Conservation (phyloP, 1,140 invertebrate species). For the Riptortus pedestris region DNA sequence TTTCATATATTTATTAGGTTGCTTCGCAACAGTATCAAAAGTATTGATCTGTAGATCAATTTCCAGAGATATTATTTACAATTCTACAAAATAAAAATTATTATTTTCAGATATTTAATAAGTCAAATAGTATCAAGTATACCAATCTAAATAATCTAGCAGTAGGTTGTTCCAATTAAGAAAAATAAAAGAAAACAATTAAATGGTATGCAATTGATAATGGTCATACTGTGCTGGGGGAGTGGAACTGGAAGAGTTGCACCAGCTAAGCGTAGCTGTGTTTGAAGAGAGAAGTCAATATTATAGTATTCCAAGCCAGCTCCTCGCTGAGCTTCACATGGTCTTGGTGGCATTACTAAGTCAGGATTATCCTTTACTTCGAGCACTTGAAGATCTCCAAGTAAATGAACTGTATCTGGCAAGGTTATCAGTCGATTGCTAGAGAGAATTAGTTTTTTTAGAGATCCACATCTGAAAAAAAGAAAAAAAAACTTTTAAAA, state of each 20-base stretch:
- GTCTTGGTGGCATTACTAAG: constrained; percentile 95
- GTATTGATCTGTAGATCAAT: no score
- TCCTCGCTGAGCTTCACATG: constrained; percentile 62
- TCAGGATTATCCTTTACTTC: constrained; percentile 91
- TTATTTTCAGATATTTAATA: no score
- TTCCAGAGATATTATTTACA: no score
- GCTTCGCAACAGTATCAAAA: no score
- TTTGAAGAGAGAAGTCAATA: constrained; percentile 95
- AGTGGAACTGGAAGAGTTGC: constrained; percentile 67
- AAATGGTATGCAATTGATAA: no score
- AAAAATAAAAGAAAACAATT: no score
- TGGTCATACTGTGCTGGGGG: constrained; percentile 49
- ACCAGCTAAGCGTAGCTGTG: constrained; percentile 84
- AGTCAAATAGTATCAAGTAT: no score
- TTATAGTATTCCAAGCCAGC: constrained; percentile 93
- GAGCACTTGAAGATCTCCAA: constrained; percentile 79
- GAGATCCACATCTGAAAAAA: constrained; percentile 73
- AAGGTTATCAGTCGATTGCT: constrained; percentile 90
- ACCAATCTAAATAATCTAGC: no score
- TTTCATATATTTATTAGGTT: no score
- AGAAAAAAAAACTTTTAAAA: constrained; percentile 8
- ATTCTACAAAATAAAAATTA: no score
- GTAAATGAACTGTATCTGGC: constrained; percentile 92
- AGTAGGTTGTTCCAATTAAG: no score
- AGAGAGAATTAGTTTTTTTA: constrained; percentile 89